Conservation (phyloP, 2,113 vertebrate species). For the Mionectes macconnelli region DNA sequence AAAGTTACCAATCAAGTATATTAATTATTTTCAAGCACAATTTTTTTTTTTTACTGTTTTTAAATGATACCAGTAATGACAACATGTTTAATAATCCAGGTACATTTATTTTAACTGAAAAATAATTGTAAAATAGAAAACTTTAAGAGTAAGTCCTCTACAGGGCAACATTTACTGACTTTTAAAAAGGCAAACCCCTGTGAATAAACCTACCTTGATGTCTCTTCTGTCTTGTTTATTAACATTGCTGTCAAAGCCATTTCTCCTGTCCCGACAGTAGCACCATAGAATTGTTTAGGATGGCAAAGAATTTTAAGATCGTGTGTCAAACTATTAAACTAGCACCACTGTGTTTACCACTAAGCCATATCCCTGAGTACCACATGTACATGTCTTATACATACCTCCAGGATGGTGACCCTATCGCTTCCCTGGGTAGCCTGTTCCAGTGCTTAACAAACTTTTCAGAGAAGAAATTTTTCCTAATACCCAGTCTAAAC, state of each 20-base stretch:
- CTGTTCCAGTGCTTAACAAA: background rate
- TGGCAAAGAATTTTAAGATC: background rate
- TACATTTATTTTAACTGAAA: background rate
- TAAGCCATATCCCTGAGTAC: accelerated
- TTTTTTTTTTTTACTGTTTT: background rate
- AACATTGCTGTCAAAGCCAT: background rate
- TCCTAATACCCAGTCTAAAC: background rate
- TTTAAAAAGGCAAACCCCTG: background rate
- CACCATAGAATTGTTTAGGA: background rate
- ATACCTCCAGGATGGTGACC: background rate
- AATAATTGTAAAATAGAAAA: background rate
- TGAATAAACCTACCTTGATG: background rate
- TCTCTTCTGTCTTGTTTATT: background rate
- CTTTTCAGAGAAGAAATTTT: background rate
- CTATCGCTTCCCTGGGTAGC: background rate
- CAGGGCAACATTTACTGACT: background rate
- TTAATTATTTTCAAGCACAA: background rate
- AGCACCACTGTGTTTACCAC: background rate
- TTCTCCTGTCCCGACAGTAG: background rate
- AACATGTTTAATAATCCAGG: background rate
- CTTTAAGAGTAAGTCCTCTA: background rate
- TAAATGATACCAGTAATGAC: background rate
- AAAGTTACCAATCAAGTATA: background rate
- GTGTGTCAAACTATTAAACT: background rate
- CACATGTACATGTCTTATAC: too few species aligned